These are phyloP conservation scores for Spinus pinus DNA, from an alignment of 2,797 vertebrate genomes.

Conservation along the genomic window DNA sequence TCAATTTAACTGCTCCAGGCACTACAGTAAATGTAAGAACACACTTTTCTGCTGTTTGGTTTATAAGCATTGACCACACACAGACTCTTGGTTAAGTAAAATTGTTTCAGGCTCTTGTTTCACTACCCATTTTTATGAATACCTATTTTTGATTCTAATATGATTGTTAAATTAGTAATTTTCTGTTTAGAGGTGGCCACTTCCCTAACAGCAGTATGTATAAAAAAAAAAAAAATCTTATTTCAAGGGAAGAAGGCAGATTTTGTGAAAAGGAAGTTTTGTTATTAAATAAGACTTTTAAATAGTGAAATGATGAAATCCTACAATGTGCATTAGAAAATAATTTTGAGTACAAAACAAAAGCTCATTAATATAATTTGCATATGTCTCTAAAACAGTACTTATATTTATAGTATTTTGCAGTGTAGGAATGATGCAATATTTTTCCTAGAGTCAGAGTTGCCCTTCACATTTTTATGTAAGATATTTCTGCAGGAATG, in stretches of 20 bases:
- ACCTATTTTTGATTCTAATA: neutral
- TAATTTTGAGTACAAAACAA: neutral
- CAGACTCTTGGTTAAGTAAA: neutral
- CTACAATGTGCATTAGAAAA: neutral
- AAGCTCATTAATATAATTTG: neutral
- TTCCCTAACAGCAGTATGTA: neutral
- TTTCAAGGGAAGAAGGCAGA: neutral
- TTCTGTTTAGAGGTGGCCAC: neutral
- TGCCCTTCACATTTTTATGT: neutral
- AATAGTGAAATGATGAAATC: neutral
- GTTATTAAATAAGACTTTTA: neutral
- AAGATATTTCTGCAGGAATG: neutral
- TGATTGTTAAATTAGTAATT: neutral
- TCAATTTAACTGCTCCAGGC: conserved; percentile 41
- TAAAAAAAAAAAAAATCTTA: neutral
- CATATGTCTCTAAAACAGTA: neutral
- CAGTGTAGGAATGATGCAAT: neutral
- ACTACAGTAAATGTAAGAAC: neutral
- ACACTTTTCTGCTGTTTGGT: neutral
- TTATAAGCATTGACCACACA: neutral
- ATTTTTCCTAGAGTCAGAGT: neutral
- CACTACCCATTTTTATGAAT: neutral
- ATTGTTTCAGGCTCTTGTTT: neutral
- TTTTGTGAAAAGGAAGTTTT: neutral
- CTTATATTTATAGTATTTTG: neutral